Percentiles rank a stretch among this genome's conserved stretches.
Evolutionary conservation across 2,113 vertebrate genomes (phyloP).

Genomic region (Coracopsis vasa): DNA sequence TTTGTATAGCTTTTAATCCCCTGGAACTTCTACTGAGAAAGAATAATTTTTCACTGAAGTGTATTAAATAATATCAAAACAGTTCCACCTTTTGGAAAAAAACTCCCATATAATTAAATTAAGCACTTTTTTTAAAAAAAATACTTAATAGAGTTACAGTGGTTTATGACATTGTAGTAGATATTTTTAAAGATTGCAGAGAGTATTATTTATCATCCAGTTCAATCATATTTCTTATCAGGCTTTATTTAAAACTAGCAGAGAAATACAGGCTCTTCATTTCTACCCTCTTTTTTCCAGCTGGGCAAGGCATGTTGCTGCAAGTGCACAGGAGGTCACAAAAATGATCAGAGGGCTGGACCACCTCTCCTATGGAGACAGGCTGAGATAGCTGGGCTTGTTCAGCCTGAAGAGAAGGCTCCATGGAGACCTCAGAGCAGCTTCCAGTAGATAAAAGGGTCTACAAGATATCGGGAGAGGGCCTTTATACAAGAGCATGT

Average conservation of each 20-base stretch:
- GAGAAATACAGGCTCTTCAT: neutral
- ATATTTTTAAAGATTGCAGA: neutral
- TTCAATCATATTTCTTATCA: neutral
- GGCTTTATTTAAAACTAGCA: neutral
- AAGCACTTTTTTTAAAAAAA: neutral
- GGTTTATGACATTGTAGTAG: neutral
- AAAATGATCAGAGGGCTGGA: neutral
- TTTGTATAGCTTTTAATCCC: neutral
- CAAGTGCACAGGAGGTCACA: neutral
- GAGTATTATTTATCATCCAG: neutral
- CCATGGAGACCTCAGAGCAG: neutral
- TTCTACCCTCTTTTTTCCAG: neutral
- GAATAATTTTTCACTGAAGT: neutral
- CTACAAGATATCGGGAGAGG: neutral
- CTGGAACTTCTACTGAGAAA: neutral
- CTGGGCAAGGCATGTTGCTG: neutral
- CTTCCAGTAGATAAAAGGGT: neutral
- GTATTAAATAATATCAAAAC: neutral
- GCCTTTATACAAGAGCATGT: neutral
- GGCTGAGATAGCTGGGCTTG: neutral
- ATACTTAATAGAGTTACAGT: neutral
- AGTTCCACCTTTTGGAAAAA: neutral
- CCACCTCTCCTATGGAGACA: neutral
- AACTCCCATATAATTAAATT: neutral
- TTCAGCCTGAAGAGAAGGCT: neutral